A percentile compares a stretch with the other conserved stretches of the same genome.
phyloP scores from a whole-genome alignment of 1,140 invertebrate genomes.

The Brachionus calyciflorus region DNA sequence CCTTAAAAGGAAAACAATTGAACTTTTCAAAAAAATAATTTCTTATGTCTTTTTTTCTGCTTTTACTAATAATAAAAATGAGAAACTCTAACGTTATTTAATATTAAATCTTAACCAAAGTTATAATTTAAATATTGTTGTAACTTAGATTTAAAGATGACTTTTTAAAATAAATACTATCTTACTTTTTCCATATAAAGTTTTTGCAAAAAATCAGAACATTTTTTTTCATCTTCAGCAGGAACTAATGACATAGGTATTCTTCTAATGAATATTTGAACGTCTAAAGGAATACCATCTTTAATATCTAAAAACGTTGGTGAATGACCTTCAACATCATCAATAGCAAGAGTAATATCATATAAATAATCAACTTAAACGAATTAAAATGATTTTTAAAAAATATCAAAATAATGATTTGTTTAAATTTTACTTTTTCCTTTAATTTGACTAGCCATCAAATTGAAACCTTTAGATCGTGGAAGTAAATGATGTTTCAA shows the following conservation, averaged over 20 bases:
- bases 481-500: conserved; percentile 86
- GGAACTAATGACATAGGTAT: conserved; percentile 78
- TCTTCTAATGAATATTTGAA: conserved; percentile 61
- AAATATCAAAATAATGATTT: conserved; percentile 2
- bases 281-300: conserved; percentile 6
- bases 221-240: conserved; percentile 70
- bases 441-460: conserved; percentile 13
- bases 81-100: no score
- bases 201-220: conserved; percentile 76
- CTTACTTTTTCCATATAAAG: conserved; percentile 74
- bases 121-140: no score
- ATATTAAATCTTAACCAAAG: no score
- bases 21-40: no score
- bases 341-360: conserved; percentile 14
- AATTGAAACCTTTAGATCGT: conserved; percentile 80
- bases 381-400: background rate
- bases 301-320: conserved; percentile 11
- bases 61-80: no score
- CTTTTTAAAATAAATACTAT: no score
- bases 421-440: background rate
- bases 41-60: no score
- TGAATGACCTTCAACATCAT: conserved; percentile 18
- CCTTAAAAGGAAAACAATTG: conserved; percentile 50
- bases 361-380: conserved; percentile 37
- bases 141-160: no score